Evolutionary conservation across 2,797 vertebrate genomes (phyloP).

Genomic region (Peromyscus aztecus): DNA sequence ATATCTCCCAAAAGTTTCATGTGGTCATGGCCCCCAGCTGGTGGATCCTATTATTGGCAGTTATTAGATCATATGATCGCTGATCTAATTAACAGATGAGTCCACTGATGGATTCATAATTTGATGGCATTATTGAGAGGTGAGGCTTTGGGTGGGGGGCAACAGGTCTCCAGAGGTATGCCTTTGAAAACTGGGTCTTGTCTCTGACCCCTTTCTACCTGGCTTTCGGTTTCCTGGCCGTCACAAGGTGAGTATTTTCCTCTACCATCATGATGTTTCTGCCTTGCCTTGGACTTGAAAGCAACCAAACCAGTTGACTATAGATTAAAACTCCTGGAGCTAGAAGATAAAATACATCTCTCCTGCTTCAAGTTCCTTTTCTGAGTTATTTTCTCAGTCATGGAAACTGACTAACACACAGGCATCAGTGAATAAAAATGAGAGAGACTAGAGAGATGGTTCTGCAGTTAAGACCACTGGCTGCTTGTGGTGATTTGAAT

Average conservation of each 20-base stretch:
- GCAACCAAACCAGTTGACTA: background rate
- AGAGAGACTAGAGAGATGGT: background rate
- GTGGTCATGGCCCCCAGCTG: background rate
- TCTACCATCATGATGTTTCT: background rate
- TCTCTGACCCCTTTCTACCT: background rate
- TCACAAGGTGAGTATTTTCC: background rate
- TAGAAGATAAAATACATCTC: background rate
- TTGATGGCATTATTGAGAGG: background rate
- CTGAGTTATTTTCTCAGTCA: background rate
- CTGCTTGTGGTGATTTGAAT: background rate
- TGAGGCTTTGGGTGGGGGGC: background rate
- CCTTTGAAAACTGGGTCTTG: background rate
- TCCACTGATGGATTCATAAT: background rate
- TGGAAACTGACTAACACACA: background rate
- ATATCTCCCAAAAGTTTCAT: background rate
- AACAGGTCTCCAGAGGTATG: background rate
- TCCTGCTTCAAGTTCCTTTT: background rate
- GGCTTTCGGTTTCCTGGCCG: background rate
- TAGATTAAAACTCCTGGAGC: background rate
- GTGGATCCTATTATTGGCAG: background rate
- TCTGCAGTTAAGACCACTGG: background rate
- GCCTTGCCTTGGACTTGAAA: background rate
- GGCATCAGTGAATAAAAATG: background rate
- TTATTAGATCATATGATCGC: background rate
- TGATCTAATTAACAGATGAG: background rate